Base-by-base conservation (phyloP, 2,888 invertebrate species). In the Campopleginae sp. region DNA sequence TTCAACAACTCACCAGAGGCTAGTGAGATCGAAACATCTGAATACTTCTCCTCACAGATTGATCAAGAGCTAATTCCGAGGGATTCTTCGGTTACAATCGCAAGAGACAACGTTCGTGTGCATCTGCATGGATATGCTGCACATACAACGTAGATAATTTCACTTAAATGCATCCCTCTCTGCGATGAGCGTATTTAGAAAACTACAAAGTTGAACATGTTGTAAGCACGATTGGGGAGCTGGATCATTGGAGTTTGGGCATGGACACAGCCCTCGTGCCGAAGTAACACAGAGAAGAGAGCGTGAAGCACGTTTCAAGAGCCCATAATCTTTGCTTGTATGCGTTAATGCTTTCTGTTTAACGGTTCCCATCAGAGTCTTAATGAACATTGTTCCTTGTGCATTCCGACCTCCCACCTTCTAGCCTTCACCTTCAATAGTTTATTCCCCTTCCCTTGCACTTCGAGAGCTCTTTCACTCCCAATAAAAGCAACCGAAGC, bases 301-400 rank as follows among this genome's bases (percentile, higher is more conserved):
- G 75, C 75, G 75, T 85, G 84, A 74, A 58, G 78, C 82, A 79
- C 74, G 82, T 87, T 87, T 86, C 76, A 87, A 84, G 82, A 72
- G 77, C 81, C 82, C 74, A 84, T 87, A 86, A 87, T 83, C 85
- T 82, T 78, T 76, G 33, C 79, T 82, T 48, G 81, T 54, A 80
- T 85, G 87, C 84, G 85, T 90, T 91, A 90, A 91, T 91, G 89
- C 82, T 83, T 83, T 83, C 89, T 90, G 87, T 90, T 90, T 90
- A 91, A 90, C 89, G 90, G 89, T 88, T 88, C 88, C 88, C 89
- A 89, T 90, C 89, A 90, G 88, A 88, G 88, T 88, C 89, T 91
- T 90, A 90, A 91, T 89, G 91, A 90, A 90, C 87, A 89, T 88
- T 89, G 86, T 82, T 76, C 84, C 79, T 76, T 70, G 71, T 63